These are phyloP conservation scores for Hippoglossus stenolepis DNA, from an alignment of 2,113 vertebrate species.

Conservation along the genomic window DNA sequence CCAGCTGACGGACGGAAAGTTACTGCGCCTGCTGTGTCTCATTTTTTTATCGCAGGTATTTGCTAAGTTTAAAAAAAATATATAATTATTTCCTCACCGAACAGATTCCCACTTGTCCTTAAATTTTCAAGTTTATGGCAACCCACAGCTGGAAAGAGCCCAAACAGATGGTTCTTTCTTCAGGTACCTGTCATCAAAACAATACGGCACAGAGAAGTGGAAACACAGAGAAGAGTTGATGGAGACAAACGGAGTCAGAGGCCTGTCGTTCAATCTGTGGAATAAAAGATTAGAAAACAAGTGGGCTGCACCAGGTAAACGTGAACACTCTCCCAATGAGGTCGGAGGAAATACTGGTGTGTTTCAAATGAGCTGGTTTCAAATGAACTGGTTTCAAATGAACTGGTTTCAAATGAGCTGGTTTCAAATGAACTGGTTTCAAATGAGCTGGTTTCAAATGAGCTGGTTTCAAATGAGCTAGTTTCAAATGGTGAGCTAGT, in stretches of 20 bases:
- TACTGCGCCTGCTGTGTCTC: background rate
- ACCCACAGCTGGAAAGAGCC: background rate
- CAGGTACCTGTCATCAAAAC: background rate
- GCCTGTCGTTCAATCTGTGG: background rate
- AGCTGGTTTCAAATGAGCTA: too few relatives aligned
- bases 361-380: too few relatives aligned
- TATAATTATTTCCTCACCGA: background rate
- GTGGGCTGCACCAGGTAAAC: too few relatives aligned
- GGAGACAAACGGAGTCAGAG: background rate
- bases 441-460: too few relatives aligned
- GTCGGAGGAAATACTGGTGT: too few relatives aligned
- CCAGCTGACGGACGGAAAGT: conserved; percentile 1
- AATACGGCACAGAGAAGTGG: background rate
- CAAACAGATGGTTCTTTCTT: background rate
- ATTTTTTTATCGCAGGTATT: conserved; percentile 4
- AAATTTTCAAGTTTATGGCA: conserved; percentile 1
- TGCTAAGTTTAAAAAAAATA: background rate
- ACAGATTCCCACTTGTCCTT: background rate
- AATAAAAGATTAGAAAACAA: background rate
- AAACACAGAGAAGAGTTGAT: background rate
- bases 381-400: too few relatives aligned
- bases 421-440: too few relatives aligned
- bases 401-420: too few relatives aligned
- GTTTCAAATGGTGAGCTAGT: too few relatives aligned
- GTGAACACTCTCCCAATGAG: too few relatives aligned